Evolutionary conservation across 2,113 vertebrate genomes (phyloP).

Genomic region (Girardinichthys multiradiatus): DNA sequence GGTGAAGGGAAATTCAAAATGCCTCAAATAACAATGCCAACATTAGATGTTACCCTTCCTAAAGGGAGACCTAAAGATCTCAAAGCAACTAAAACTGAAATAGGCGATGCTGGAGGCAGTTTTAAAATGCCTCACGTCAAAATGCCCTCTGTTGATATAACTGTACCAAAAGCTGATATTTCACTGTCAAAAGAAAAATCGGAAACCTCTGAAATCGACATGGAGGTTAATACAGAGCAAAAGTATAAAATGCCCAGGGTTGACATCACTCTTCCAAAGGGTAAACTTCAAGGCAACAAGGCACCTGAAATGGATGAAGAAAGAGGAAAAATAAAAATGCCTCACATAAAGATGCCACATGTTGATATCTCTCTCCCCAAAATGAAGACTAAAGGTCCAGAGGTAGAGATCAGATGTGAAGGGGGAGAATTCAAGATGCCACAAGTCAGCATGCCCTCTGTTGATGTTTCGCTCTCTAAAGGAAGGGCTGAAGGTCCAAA

Average conservation of each 20-base stretch:
- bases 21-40: slow-evolving; percentile 42
- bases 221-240: slow-evolving; percentile 8
- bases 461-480: slow-evolving; percentile 67
- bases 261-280: slow-evolving; percentile 58
- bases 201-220: slow-evolving; percentile 22
- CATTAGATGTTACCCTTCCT: slow-evolving; percentile 50
- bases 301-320: slow-evolving; percentile 30
- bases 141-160: slow-evolving; percentile 60
- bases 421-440: slow-evolving; percentile 47
- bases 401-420: slow-evolving; percentile 23
- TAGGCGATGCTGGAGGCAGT: slow-evolving; percentile 21
- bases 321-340: slow-evolving; percentile 40
- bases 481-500: slow-evolving; percentile 48
- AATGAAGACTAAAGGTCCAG: slow-evolving; percentile 33
- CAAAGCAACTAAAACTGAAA: slow-evolving; percentile 33
- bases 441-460: slow-evolving; percentile 56
- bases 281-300: slow-evolving; percentile 30
- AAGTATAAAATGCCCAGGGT: slow-evolving; percentile 59
- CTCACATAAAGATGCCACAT: slow-evolving; percentile 63
- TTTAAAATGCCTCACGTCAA: slow-evolving; percentile 74
- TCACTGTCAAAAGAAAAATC: slow-evolving; percentile 46
- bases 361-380: slow-evolving; percentile 42
- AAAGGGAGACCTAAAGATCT: slow-evolving; percentile 48
- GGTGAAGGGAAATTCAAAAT: slow-evolving; percentile 52
- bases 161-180: slow-evolving; percentile 35